A percentile compares a stretch with the other conserved stretches of the same genome.
Evolutionary conservation across 2,113 vertebrate genomes (phyloP).

Genomic region (Eleginops maclovinus): DNA sequence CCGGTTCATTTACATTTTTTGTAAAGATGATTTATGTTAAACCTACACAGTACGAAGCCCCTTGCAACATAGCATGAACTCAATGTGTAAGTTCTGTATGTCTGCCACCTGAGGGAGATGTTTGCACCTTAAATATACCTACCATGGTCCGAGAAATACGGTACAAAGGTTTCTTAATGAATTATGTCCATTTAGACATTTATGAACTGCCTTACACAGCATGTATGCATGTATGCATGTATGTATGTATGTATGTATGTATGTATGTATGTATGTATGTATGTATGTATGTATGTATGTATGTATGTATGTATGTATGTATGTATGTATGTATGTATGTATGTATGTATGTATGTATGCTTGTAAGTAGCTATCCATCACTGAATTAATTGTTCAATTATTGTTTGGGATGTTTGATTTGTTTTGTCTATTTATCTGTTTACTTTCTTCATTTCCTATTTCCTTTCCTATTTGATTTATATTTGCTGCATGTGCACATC

Average conservation of each 20-base stretch:
- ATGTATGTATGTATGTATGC: background rate
- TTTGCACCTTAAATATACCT: background rate
- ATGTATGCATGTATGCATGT: background rate
- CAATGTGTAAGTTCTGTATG: background rate
- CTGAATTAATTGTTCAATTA: background rate
- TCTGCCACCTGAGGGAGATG: conserved; percentile 12
- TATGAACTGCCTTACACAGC: no score
- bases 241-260: accelerated
- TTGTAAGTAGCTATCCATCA: no score
- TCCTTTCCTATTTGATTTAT: no score
- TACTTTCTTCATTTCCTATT: background rate
- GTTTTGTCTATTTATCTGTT: background rate
- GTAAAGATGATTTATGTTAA: background rate
- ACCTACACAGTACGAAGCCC: background rate
- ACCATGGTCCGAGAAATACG: background rate
- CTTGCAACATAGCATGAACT: background rate
- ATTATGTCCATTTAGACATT: background rate
- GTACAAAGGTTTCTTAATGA: background rate
- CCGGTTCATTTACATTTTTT: background rate
- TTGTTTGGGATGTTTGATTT: background rate
- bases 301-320: background rate
- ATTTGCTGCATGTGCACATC: no score
- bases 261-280: background rate
- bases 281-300: background rate
- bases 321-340: background rate